Evolutionary conservation across 2,113 vertebrate genomes (phyloP).

Genomic region (Podilymbus podiceps): DNA sequence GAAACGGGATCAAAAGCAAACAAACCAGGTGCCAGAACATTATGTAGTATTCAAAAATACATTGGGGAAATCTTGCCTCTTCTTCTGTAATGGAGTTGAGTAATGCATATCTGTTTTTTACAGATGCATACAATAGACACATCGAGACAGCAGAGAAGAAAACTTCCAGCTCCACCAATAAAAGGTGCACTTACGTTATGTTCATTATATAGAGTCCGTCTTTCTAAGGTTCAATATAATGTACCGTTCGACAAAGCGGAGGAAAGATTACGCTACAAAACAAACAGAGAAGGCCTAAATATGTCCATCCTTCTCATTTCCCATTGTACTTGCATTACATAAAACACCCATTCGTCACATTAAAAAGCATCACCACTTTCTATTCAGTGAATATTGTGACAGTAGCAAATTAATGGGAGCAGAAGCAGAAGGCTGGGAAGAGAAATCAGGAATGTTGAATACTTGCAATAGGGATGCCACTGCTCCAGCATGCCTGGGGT

Average conservation of each 20-base stretch:
- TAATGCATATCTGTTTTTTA: constrained; percentile 28
- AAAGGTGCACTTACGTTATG: constrained; percentile 75
- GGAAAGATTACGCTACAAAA: not conserved
- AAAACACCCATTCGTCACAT: not conserved
- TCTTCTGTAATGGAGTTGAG: not conserved
- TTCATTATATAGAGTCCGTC: not conserved
- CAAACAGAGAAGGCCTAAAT: not conserved
- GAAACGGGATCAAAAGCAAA: constrained; percentile 72
- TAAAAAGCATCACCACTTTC: not conserved
- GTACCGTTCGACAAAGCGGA: not conserved
- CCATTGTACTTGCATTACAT: not conserved
- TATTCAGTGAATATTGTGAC: not conserved
- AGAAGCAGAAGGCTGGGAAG: not conserved
- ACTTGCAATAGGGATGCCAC: not conserved
- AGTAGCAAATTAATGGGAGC: not conserved
- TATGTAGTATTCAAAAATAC: not conserved
- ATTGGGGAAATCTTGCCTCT: not conserved
- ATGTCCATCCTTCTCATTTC: not conserved
- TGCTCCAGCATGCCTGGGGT: not conserved
- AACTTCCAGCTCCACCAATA: constrained; percentile 89
- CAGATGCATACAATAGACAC: constrained; percentile 93
- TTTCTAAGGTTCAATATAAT: not conserved
- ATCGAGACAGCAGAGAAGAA: constrained; percentile 93
- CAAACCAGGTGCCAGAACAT: constrained; percentile 71
- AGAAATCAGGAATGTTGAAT: not conserved